Percentiles rank a stretch among this genome's conserved stretches.
phyloP scores from a whole-genome alignment of 2,888 invertebrate genomes.

The Tetragonula carbonaria region DNA sequence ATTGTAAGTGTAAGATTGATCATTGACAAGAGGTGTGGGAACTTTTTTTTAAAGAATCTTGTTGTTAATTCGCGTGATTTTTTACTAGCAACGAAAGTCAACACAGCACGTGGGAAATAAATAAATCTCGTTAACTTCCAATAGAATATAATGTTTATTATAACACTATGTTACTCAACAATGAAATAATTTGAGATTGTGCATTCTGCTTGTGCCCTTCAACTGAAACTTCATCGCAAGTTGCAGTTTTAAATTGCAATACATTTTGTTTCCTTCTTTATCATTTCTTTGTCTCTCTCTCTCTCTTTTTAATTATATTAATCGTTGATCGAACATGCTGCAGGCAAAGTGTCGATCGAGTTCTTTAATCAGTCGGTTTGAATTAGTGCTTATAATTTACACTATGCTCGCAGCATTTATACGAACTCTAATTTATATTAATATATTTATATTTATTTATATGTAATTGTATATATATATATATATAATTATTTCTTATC shows the following conservation, averaged over 20 bases:
- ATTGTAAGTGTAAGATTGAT: neutral
- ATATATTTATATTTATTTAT: slow-evolving; percentile 48
- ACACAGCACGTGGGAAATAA: slow-evolving; percentile 8
- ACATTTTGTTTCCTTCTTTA: slow-evolving; percentile 44
- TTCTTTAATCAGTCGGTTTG: slow-evolving; percentile 18
- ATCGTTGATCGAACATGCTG: slow-evolving; percentile 49
- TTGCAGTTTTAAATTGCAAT: slow-evolving; percentile 65
- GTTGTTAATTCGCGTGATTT: neutral
- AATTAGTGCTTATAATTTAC: slow-evolving; percentile 26
- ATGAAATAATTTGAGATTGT: slow-evolving; percentile 77
- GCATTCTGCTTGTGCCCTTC: slow-evolving; percentile 78
- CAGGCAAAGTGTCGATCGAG: slow-evolving; percentile 50
- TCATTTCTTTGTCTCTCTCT: slow-evolving; percentile 8
- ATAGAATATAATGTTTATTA: slow-evolving; percentile 80
- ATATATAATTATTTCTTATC: slow-evolving; percentile 63
- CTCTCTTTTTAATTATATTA: slow-evolving; percentile 29
- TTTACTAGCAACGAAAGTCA: slow-evolving; percentile 5
- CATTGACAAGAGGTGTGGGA: neutral
- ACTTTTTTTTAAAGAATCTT: neutral
- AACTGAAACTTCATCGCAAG: slow-evolving; percentile 69
- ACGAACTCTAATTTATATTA: slow-evolving; percentile 52
- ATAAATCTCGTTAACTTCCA: slow-evolving; percentile 56
- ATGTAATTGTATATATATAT: slow-evolving; percentile 52
- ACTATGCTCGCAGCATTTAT: slow-evolving; percentile 54
- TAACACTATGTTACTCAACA: slow-evolving; percentile 78